Percentiles rank a stretch among this genome's conserved stretches.
Conservation (phyloP, 2,888 invertebrate species). For the Hedychridium roseum region DNA sequence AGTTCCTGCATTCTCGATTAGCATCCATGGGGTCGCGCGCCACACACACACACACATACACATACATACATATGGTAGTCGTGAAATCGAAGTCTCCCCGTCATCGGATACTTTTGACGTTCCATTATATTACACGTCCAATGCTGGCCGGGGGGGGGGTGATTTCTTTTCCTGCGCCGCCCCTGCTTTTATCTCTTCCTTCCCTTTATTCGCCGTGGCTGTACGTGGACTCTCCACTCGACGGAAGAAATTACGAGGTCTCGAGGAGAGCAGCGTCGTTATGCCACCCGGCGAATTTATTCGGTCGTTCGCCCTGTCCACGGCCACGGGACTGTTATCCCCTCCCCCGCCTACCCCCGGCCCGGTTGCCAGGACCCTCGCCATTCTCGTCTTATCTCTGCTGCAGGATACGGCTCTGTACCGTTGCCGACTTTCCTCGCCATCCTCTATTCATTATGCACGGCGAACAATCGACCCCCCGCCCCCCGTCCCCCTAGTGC, state of each 20-base stretch:
- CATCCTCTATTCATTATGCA: neutral
- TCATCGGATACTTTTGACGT: too few relatives aligned
- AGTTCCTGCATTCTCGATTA: too few relatives aligned
- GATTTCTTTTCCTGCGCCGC: neutral
- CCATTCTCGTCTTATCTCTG: slow-evolving; percentile 2
- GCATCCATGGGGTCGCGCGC: too few relatives aligned
- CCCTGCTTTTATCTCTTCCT: neutral
- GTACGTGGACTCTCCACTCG: slow-evolving; percentile 13
- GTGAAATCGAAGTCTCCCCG: too few relatives aligned
- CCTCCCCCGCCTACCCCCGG: slow-evolving; percentile 1
- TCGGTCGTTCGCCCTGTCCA: slow-evolving; percentile 22
- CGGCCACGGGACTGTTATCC: slow-evolving; percentile 4
- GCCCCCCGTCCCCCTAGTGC: too few relatives aligned
- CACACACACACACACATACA: too few relatives aligned
- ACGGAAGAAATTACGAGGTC: slow-evolving; percentile 20
- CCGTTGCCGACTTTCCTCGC: neutral
- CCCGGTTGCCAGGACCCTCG: slow-evolving; percentile 7
- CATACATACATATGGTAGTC: too few relatives aligned
- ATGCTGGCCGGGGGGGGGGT: too few relatives aligned
- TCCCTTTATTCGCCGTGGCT: slow-evolving; percentile 9
- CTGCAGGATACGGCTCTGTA: too few relatives aligned
- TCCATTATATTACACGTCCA: too few relatives aligned
- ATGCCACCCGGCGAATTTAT: slow-evolving; percentile 21
- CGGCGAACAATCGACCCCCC: neutral
- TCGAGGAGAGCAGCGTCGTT: slow-evolving; percentile 16